Conservation (phyloP, 2,113 vertebrate genomes). For the Gnathonemus longibarbis region DNA sequence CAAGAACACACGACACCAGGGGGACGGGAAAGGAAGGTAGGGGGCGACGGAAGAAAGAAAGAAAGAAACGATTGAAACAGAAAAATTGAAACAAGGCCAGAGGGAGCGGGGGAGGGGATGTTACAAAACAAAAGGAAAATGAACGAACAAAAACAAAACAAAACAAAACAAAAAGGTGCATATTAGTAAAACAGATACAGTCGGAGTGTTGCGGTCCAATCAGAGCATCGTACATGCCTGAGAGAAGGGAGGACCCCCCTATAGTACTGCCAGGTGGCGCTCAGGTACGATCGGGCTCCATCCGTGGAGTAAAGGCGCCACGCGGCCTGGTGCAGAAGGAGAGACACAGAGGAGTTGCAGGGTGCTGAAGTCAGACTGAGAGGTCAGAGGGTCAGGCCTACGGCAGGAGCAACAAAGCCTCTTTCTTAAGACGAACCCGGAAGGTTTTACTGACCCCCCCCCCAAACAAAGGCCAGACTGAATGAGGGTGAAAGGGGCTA, state of each 20-base stretch:
- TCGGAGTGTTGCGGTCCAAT: slow-evolving; percentile 54
- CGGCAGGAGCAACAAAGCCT: background rate
- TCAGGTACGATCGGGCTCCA: slow-evolving; percentile 68
- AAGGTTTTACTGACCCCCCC: background rate
- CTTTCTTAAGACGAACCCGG: background rate
- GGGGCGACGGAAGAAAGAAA: background rate
- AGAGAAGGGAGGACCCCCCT: slow-evolving; percentile 72
- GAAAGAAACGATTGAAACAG: slow-evolving; percentile 22
- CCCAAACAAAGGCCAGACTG: background rate
- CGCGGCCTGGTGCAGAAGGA: slow-evolving; percentile 67
- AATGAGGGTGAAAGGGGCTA: background rate
- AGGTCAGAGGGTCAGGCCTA: slow-evolving; percentile 10
- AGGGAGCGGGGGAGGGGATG: slow-evolving; percentile 57
- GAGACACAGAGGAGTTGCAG: slow-evolving; percentile 56
- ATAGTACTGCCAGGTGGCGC: slow-evolving; percentile 75
- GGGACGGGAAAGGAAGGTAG: slow-evolving; percentile 32
- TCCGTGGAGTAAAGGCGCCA: slow-evolving; percentile 80
- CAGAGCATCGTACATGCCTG: slow-evolving; percentile 76
- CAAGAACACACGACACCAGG: slow-evolving; percentile 57
- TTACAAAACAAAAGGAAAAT: slow-evolving; percentile 48
- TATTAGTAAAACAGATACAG: slow-evolving; percentile 70
- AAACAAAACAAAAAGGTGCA: slow-evolving; percentile 52
- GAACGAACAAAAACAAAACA: slow-evolving; percentile 28
- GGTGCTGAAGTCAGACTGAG: slow-evolving; percentile 42
- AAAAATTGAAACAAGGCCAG: slow-evolving; percentile 28